phyloP scores from a whole-genome alignment of 2,888 invertebrate genomes.

The Unio pictorum region DNA sequence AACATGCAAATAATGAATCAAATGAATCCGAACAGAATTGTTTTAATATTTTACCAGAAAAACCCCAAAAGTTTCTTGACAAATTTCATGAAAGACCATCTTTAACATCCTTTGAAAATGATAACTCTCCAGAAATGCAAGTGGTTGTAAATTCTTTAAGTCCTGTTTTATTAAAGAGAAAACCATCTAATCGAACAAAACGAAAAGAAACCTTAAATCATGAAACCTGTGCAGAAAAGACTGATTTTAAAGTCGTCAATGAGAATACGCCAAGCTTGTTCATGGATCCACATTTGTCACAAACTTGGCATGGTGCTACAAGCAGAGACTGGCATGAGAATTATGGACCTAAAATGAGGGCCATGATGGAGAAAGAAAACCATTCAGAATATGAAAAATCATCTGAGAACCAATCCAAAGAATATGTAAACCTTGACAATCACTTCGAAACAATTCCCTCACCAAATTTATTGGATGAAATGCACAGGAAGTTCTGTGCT shows the following conservation, averaged over 20 bases:
- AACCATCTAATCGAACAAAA: constrained; percentile 21
- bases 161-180: constrained; percentile 52
- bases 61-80: constrained; percentile 25
- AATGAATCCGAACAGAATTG: no score
- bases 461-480: constrained; percentile 55
- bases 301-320: constrained; percentile 58
- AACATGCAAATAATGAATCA: no score
- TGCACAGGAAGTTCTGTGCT: constrained; percentile 63
- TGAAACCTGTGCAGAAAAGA: background rate
- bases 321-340: constrained; percentile 40
- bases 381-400: constrained; percentile 2
- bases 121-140: constrained; percentile 55
- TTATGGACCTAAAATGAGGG: constrained; percentile 41
- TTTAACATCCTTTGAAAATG: constrained; percentile 15
- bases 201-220: constrained; percentile 20
- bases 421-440: constrained; percentile 12
- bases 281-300: constrained; percentile 50
- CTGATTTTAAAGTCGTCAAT: no score
- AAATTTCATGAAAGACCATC: constrained; percentile 12
- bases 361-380: constrained; percentile 22
- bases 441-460: constrained; percentile 37
- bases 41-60: background rate
- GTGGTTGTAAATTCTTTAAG: constrained; percentile 58
- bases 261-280: constrained; percentile 21
- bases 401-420: background rate